Conservation (phyloP, 2,888 invertebrate species). For the Temnothorax unifasciatus region DNA sequence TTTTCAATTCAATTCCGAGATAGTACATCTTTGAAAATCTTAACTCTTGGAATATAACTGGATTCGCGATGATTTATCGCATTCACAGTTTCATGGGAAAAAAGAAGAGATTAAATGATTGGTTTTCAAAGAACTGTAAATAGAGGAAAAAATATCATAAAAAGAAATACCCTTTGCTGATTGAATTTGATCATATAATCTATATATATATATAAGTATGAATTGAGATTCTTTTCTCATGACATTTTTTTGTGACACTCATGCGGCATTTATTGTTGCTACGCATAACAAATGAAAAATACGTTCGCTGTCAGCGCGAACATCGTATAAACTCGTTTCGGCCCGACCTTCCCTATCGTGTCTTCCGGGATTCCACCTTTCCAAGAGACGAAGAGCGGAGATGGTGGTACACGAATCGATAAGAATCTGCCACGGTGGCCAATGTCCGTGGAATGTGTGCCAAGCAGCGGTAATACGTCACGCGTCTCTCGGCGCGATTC, state of each 20-base stretch:
- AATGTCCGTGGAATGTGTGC: constrained; percentile 68
- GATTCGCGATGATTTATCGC: background rate
- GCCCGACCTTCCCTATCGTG: constrained; percentile 66
- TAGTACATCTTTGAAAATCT: constrained; percentile 7
- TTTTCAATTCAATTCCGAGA: constrained; percentile 1
- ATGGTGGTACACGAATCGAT: constrained; percentile 57
- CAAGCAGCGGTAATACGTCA: constrained; percentile 62
- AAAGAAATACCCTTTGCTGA: background rate
- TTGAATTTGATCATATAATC: background rate
- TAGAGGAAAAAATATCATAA: background rate
- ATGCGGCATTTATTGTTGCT: background rate
- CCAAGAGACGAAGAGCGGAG: constrained; percentile 53
- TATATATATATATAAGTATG: background rate
- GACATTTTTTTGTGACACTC: background rate
- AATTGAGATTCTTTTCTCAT: background rate
- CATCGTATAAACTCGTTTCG: constrained; percentile 66
- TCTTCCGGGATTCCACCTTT: constrained; percentile 68
- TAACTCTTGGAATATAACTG: background rate
- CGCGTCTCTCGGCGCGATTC: constrained; percentile 46
- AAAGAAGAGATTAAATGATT: background rate
- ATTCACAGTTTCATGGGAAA: background rate
- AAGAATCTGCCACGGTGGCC: constrained; percentile 71
- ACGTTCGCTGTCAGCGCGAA: constrained; percentile 25
- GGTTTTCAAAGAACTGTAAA: background rate
- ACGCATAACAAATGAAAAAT: constrained; percentile 25